phyloP scores from a whole-genome alignment of 2,797 vertebrate species.

The Premnoplex brunnescens region DNA sequence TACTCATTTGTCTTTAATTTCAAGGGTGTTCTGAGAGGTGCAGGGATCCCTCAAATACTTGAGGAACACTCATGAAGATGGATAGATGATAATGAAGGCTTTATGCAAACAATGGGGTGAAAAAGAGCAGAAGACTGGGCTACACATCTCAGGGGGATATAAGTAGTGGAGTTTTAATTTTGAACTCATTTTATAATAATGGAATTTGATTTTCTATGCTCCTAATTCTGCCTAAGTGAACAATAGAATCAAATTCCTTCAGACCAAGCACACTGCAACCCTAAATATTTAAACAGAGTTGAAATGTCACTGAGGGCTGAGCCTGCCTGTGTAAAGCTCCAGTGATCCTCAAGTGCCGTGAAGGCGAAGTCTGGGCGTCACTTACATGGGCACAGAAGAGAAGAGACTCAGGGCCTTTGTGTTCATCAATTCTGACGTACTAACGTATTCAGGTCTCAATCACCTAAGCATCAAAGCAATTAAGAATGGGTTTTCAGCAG shows the following conservation, averaged over 20 bases:
- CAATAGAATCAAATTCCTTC: background rate
- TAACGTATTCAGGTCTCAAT: slow-evolving; percentile 50
- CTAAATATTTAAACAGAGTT: background rate
- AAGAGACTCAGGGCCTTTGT: slow-evolving; percentile 27
- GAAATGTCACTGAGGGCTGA: background rate
- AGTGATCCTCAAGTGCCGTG: background rate
- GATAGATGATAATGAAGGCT: background rate
- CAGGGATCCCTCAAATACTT: background rate
- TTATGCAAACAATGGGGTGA: background rate
- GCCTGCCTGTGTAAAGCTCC: background rate
- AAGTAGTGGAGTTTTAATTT: background rate
- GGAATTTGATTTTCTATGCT: background rate
- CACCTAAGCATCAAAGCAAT: slow-evolving; percentile 57
- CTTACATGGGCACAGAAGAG: background rate
- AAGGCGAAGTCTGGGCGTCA: background rate
- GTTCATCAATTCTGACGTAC: background rate
- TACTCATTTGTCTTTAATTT: background rate
- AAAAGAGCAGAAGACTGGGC: background rate
- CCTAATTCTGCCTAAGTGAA: background rate
- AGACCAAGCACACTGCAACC: background rate
- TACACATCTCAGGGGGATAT: background rate
- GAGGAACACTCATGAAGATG: background rate
- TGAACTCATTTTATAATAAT: background rate
- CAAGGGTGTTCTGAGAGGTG: background rate
- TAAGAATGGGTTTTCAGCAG: slow-evolving; percentile 27